These are phyloP conservation scores for Uria aalge DNA, from an alignment of 2,113 vertebrate species.

Conservation along the genomic window DNA sequence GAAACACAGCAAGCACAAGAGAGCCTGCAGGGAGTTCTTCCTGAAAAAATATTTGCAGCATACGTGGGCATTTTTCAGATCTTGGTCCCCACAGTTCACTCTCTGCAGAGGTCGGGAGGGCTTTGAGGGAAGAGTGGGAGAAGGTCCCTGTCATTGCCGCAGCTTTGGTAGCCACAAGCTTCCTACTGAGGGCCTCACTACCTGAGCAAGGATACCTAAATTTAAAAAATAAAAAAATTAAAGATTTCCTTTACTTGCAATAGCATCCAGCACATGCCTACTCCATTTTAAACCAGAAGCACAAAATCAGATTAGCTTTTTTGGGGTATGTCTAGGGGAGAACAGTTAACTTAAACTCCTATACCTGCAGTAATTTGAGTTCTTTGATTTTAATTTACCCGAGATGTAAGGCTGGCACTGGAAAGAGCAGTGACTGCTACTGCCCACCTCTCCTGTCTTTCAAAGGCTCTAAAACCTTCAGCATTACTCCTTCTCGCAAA, in stretches of 20 bases:
- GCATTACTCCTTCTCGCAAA: background rate
- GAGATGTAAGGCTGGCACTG: background rate
- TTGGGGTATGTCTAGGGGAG: too few relatives aligned
- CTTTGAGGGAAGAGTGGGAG: background rate
- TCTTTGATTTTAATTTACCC: background rate
- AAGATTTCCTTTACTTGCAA: background rate
- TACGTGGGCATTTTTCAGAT: background rate
- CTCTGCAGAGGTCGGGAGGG: background rate
- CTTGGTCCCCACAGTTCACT: background rate
- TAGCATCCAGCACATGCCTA: background rate
- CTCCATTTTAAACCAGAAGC: background rate
- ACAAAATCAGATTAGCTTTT: accelerated
- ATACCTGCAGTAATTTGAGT: background rate
- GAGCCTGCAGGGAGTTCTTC: background rate
- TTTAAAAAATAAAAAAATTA: too few relatives aligned
- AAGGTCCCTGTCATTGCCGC: background rate
- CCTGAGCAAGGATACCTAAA: background rate
- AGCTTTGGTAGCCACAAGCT: background rate
- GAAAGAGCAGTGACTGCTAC: background rate
- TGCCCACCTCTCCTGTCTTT: background rate
- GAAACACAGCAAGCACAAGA: background rate
- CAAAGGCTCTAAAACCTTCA: background rate
- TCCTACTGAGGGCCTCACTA: background rate
- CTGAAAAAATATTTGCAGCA: background rate
- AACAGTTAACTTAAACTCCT: background rate